phyloP scores from a whole-genome alignment of 2,113 vertebrate species.

The Lepidothrix coronata region DNA sequence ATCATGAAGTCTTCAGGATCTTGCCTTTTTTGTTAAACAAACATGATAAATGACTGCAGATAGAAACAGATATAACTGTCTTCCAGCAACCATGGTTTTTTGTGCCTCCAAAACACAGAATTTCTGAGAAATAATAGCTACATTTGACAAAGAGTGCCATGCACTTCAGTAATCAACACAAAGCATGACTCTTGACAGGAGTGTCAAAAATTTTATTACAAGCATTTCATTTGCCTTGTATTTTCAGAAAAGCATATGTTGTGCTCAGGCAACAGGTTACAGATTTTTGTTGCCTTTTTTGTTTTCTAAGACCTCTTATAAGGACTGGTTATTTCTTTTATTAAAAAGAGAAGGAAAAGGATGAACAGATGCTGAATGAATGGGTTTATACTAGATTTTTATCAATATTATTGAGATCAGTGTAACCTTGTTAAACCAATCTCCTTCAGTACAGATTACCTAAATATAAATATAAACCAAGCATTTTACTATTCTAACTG shows the following conservation, averaged over 20 bases:
- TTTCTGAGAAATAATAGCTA: background rate
- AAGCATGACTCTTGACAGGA: background rate
- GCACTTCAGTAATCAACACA: background rate
- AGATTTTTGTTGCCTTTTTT: background rate
- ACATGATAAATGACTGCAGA: background rate
- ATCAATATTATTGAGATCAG: background rate
- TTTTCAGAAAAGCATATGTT: background rate
- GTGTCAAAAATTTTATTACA: background rate
- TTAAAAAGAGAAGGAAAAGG: background rate
- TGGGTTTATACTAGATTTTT: background rate
- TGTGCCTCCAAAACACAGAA: background rate
- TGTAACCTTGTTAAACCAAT: background rate
- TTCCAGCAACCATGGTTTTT: background rate
- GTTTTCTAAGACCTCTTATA: background rate
- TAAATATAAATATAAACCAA: background rate
- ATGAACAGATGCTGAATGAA: background rate
- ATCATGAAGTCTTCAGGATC: background rate
- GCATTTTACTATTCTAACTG: background rate
- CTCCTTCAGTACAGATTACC: background rate
- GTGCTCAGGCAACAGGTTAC: background rate
- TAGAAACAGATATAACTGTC: background rate
- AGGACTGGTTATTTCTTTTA: background rate
- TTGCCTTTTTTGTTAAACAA: background rate
- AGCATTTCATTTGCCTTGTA: background rate
- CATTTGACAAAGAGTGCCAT: background rate